These are phyloP conservation scores for Muschampia plurimacula DNA, from an alignment of 2,888 invertebrate species.

Conservation along the genomic window DNA sequence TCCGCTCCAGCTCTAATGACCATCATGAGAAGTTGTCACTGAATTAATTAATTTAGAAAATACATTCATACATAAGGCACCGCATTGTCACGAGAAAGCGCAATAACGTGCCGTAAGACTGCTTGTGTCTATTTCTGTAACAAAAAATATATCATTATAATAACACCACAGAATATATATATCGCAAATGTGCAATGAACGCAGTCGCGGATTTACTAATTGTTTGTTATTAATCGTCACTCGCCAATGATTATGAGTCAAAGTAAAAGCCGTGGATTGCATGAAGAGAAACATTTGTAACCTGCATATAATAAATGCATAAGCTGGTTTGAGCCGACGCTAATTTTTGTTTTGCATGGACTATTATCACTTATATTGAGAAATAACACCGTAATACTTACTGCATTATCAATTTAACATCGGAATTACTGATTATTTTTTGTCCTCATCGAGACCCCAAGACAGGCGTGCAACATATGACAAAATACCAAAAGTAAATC, in stretches of 20 bases:
- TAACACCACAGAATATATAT: slow-evolving; percentile 29
- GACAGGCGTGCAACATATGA: slow-evolving; percentile 84
- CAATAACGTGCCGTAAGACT: slow-evolving; percentile 74
- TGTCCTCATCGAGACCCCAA: slow-evolving; percentile 81
- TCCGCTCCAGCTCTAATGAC: slow-evolving; percentile 68
- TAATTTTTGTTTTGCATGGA: slow-evolving; percentile 43
- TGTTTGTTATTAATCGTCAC: slow-evolving; percentile 45
- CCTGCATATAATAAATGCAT: slow-evolving; percentile 60
- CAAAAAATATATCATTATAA: slow-evolving; percentile 59
- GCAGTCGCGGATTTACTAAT: slow-evolving; percentile 24
- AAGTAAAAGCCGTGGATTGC: slow-evolving; percentile 41
- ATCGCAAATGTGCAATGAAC: slow-evolving; percentile 32
- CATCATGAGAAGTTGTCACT: slow-evolving; percentile 63
- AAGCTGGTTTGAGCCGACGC: slow-evolving; percentile 42
- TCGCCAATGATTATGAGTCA: slow-evolving; percentile 45
- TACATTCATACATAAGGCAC: slow-evolving; percentile 68
- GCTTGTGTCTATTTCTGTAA: slow-evolving; percentile 81
- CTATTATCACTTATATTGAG: slow-evolving; percentile 43
- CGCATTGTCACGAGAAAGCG: slow-evolving; percentile 75
- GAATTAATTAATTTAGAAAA: slow-evolving; percentile 59
- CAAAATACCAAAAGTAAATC: slow-evolving; percentile 74
- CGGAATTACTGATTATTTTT: slow-evolving; percentile 80
- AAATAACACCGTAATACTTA: slow-evolving; percentile 68
- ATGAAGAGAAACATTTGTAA: slow-evolving; percentile 57
- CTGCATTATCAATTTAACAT: slow-evolving; percentile 82